phyloP scores from a whole-genome alignment of 2,888 invertebrate species.

The Mylabris sibirica region DNA sequence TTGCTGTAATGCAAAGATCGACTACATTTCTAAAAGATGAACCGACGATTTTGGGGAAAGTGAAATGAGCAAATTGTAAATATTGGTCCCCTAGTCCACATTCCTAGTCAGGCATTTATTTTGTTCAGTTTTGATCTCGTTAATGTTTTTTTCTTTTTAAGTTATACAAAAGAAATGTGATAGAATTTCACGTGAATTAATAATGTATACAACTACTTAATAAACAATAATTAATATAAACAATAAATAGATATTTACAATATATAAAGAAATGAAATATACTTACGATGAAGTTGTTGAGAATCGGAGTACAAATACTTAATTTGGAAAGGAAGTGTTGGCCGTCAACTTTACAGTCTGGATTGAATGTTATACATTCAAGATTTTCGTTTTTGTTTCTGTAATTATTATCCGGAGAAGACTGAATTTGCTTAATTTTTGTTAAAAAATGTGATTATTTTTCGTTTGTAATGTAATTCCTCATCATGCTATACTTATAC shows the following conservation, averaged over 20 bases:
- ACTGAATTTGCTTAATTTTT: constrained; percentile 6
- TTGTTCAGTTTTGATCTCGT: constrained; percentile 44
- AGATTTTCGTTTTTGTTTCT: background rate
- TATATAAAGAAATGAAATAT: background rate
- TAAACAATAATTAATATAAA: background rate
- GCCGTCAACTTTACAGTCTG: background rate
- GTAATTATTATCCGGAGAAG: background rate
- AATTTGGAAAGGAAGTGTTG: background rate
- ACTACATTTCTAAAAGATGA: constrained; percentile 80
- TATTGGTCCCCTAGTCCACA: constrained; percentile 35
- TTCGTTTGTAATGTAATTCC: background rate
- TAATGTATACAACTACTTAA: background rate
- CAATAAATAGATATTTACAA: background rate
- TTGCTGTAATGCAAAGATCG: constrained; percentile 66
- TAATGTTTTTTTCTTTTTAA: constrained; percentile 32
- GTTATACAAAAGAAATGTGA: constrained; percentile 27
- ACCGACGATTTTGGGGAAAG: constrained; percentile 69
- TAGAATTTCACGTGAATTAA: constrained; percentile 29
- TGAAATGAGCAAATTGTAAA: constrained; percentile 33
- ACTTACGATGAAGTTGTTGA: background rate
- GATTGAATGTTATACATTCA: background rate
- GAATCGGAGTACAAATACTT: background rate
- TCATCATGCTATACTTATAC: background rate
- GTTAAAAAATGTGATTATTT: background rate
- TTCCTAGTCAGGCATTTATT: constrained; percentile 45